Evolutionary conservation across 1,140 invertebrate genomes (phyloP), one percentile per base, ranked within the genome.

Genomic region (Drosophila lowei): DNA sequence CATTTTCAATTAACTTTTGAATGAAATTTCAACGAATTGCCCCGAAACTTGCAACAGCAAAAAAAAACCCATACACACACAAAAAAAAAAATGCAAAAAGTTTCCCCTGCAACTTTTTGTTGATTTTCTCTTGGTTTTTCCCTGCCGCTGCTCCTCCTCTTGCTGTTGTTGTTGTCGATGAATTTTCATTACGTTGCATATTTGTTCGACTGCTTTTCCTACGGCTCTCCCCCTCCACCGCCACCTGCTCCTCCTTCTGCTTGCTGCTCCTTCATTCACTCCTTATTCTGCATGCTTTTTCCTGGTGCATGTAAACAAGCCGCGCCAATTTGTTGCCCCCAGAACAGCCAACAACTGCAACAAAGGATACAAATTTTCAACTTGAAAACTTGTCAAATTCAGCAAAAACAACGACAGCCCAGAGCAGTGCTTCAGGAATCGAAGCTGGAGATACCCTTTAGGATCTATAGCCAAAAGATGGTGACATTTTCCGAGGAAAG

Each of bases 1-100:
- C 75, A 74, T 65, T 74, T 86, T 86, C 83, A 86, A 88, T 88
- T 79, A 86, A 83, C 71, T 86, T 86, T 86, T 88, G 83, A 86
- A 88, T 88, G 76, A 86, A 83, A 66, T 86, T 86, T 80, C 67
- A 68, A 71, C 58, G 57, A 74, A 74, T 52, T 46, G 59, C 43
- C 66, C 48, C 34, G 11, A 60, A 79, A 85, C 70, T 86, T 80
- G 58, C 72, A 79, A 79, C 73, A 2, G 34, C 34, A 38, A 3
- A 3, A 34, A 8, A 34, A 34, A 30, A 34, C 6, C 1, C 1
- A 18, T 2, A 18, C 18, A 18, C 18, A 2, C 18, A 18, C 18
- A 18, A 62, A 53, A 58, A 83, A 88, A 46, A 83, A 83, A 64
- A 59, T 83, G 85, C 43, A 62, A 57, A 61, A 83, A 88, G 41